Evolutionary conservation across 2,113 vertebrate species (phyloP), one percentile per base, ranked within the genome.

Genomic region (Spilogale gracilis): DNA sequence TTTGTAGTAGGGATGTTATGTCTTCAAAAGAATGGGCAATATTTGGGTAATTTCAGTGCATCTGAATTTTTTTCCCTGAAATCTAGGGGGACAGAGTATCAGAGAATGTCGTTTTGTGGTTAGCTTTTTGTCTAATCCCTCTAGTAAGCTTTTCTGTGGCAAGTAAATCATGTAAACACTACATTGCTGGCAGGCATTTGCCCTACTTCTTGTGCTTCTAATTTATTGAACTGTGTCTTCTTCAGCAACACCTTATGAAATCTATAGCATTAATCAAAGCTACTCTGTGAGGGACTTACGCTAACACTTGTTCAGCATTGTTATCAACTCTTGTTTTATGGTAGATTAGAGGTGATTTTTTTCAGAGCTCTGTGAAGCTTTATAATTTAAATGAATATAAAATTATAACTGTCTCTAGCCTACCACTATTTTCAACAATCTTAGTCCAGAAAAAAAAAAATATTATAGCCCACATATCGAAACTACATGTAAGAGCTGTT

Each of bases 151-250:
- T 91, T 74, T 18, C 78, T 78, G 54, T 61, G 80, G 82, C 82
- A 87, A 89, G 65, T 94, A 89, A 96, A 71, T 97, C 61, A 89
- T 82, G 78, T 73, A 84, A 94, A 85, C 80, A 54, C 86, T 86
- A 17, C 21, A 30, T 20, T 54, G 63, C 81, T 61, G 83, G 58
- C 82, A 94, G 88, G 58, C 89, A 78, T 93, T 82, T 9, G 5
- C 63, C 20, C 9, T 25, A 21, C 58, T 94, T 94, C 23, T 87
- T 79, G 89, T 95, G 65, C 74, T 81, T 97, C 76, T 91, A 94
- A 97, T 98, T 97, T 95, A 97, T 94, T 96, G 91, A 91, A 95
- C 60, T 91, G 45, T 92, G 43, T 88, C 91, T 96, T 97, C 84
- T 78, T 92, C 14, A 52, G 76, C 45, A 88, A 69, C 56, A 84